Evolutionary conservation across 2,113 vertebrate genomes (phyloP), one percentile per base, ranked within the genome.

Genomic region (Brachyistius frenatus): DNA sequence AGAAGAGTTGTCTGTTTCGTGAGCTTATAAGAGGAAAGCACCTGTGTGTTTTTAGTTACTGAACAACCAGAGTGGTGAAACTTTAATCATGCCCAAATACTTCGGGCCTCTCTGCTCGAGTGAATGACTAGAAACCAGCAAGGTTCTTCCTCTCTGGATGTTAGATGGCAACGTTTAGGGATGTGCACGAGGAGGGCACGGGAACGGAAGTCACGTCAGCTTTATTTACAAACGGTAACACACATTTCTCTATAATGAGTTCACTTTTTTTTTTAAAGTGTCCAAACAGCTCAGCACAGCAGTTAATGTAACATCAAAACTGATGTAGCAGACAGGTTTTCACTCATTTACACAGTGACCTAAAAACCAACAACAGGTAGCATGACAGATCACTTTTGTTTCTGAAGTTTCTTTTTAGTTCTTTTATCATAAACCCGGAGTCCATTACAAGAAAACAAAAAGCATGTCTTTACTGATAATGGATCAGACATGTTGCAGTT

Each of bases 21-120:
- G 9, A 10, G 41, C 14, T 30, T 30, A 5, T 9, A 52, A 35
- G 23, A 30, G 75, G 64, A 10, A 50, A 39, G 37, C 8, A 14
- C 49, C 8, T 46, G 44, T 80, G 46, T 84, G 50, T 32, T 79
- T 7, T 15, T 66, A 53, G 90, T 93, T 92, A 90, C 80, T 90
- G 76, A 91, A 57, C 73, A 90, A 64, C 87, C 84, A 85, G 35
- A 46, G 63, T 11, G 14, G 86, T 84, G 36, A 67, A 86, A 86
- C 60, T 84, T 75, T 76, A 81, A 82, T 82, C 86, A 2, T 10
- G 11, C 11, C 14, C 66, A 33, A 70, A 74, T 47, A 64, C 56
- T 63, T 16, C 4, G 54, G 39, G 49, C 44, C 16, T 57, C 56
- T 47, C 35, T 52, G 0, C 15, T 9, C 9, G 50, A 33, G 50